Evolutionary conservation across 2,888 invertebrate species (phyloP).

Genomic region (Trachelus tabidus): DNA sequence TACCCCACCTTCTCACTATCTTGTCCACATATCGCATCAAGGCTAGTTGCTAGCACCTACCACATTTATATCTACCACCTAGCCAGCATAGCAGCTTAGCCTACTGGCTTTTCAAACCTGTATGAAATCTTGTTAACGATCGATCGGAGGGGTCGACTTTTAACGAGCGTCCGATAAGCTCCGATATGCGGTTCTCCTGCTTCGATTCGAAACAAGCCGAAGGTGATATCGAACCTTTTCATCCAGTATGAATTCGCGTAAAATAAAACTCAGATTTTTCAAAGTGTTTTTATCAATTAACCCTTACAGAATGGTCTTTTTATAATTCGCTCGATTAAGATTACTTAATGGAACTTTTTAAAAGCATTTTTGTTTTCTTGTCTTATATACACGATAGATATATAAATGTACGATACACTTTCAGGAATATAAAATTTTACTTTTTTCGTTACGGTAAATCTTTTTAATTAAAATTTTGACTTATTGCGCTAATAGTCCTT

Average conservation of each 20-base stretch:
- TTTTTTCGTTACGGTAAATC: neutral
- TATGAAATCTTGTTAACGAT: slow-evolving; percentile 36
- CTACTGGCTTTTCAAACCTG: neutral
- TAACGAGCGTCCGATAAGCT: slow-evolving; percentile 33
- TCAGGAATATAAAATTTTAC: neutral
- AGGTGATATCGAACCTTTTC: neutral
- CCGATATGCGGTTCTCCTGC: neutral
- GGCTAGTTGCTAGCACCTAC: neutral
- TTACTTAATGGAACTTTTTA: no score
- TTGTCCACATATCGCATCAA: slow-evolving; percentile 2
- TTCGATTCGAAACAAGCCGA: neutral
- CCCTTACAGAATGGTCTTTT: neutral
- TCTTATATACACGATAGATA: neutral
- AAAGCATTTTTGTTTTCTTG: slow-evolving; percentile 9
- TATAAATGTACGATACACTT: neutral
- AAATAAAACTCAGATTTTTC: neutral
- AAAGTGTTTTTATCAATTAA: neutral
- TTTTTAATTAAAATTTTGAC: slow-evolving; percentile 3
- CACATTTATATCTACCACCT: neutral
- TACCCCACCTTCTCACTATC: neutral
- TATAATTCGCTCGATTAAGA: neutral
- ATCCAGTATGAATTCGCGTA: neutral
- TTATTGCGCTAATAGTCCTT: slow-evolving; percentile 35
- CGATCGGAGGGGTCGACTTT: slow-evolving; percentile 29
- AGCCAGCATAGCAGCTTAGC: neutral